These are phyloP conservation scores for Spodoptera picta DNA, from an alignment of 2,888 invertebrate genomes.

Conservation along the genomic window DNA sequence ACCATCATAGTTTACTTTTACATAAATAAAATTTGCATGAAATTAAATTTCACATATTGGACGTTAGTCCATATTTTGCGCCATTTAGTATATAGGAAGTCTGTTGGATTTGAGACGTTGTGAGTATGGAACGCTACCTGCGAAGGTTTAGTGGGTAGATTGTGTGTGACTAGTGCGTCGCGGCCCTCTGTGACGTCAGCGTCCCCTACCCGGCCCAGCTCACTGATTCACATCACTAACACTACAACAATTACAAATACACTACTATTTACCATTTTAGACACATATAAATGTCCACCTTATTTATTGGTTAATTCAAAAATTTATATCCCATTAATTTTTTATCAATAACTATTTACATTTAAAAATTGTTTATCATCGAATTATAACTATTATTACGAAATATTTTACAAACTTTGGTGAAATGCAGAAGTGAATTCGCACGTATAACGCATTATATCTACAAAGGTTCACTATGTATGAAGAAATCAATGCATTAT, in stretches of 20 bases:
- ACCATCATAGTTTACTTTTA: constrained; percentile 4
- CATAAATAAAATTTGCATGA: constrained; percentile 20
- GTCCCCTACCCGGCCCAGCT: constrained; percentile 68
- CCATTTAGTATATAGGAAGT: constrained; percentile 44
- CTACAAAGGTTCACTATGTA: constrained; percentile 74
- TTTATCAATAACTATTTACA: constrained; percentile 86
- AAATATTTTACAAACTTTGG: constrained; percentile 89
- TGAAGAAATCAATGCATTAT: constrained; percentile 56
- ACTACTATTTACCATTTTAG: constrained; percentile 87
- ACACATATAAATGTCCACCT: constrained; percentile 82
- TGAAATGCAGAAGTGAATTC: constrained; percentile 85
- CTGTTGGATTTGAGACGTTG: constrained; percentile 42
- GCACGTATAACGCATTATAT: constrained; percentile 81
- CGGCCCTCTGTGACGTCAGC: constrained; percentile 71
- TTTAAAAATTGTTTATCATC: constrained; percentile 85
- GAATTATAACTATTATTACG: constrained; percentile 85
- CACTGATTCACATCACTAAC: constrained; percentile 82
- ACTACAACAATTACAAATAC: constrained; percentile 88
- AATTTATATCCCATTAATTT: constrained; percentile 73
- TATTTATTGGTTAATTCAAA: constrained; percentile 81
- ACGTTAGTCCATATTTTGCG: constrained; percentile 28
- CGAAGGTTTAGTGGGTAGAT: constrained; percentile 50
- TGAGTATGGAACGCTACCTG: constrained; percentile 32
- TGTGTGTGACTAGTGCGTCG: constrained; percentile 83
- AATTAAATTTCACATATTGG: constrained; percentile 23